These are phyloP conservation scores for Adela reaumurella DNA, from an alignment of 2,888 invertebrate genomes.

Conservation along the genomic window DNA sequence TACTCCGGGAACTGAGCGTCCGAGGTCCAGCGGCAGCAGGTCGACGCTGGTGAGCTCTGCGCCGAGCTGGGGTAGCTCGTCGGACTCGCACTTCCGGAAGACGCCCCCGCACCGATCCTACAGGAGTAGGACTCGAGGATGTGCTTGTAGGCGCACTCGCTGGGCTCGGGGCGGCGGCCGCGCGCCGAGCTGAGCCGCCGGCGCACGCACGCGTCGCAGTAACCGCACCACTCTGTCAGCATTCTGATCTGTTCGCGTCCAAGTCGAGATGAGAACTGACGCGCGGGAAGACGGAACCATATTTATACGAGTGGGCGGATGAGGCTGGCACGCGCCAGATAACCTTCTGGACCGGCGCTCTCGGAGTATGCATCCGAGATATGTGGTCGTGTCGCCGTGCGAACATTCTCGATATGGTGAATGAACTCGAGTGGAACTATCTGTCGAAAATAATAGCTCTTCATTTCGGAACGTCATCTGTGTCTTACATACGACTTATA, in stretches of 20 bases:
- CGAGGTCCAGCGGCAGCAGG: constrained; percentile 47
- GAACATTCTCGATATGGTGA: not conserved
- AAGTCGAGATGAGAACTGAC: not conserved
- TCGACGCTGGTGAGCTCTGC: constrained; percentile 28
- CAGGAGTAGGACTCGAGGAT: constrained; percentile 47
- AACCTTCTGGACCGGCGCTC: not conserved
- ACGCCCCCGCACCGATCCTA: constrained; percentile 19
- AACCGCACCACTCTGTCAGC: constrained; percentile 48
- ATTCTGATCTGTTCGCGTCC: not conserved
- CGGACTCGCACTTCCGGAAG: not conserved
- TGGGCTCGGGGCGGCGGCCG: constrained; percentile 37
- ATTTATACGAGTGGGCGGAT: not conserved
- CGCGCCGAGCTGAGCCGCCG: constrained; percentile 36
- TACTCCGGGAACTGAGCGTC: constrained; percentile 48
- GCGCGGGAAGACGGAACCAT: not conserved
- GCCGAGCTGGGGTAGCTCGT: constrained; percentile 18
- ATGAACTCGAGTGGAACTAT: too few relatives aligned
- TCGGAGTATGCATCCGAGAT: not conserved
- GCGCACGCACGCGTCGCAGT: constrained; percentile 46
- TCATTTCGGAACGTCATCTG: too few relatives aligned
- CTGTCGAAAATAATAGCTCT: too few relatives aligned
- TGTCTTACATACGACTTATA: too few relatives aligned
- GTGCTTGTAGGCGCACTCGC: constrained; percentile 50
- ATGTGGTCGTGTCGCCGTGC: too few relatives aligned
- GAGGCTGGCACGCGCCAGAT: not conserved